Evolutionary conservation across 2,797 vertebrate species (phyloP).

Genomic region (Rhinogobio ventralis): DNA sequence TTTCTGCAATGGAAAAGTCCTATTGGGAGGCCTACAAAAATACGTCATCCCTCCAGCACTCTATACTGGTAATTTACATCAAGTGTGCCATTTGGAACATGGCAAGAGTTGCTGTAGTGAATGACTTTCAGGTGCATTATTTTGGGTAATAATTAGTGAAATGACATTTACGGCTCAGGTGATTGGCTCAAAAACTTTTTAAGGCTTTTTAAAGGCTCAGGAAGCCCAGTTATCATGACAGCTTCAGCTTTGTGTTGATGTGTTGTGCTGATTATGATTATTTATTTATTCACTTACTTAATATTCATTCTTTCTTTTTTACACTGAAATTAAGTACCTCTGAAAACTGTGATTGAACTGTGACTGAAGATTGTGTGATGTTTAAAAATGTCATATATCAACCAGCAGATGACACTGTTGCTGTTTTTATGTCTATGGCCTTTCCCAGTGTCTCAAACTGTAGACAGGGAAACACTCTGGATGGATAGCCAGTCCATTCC

Average conservation of each 20-base stretch:
- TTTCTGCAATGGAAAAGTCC: not conserved
- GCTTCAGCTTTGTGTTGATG: not conserved
- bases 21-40: not conserved
- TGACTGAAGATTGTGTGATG: not conserved
- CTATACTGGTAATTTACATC: not conserved
- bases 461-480: not conserved
- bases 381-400: not conserved
- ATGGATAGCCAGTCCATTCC: too few species aligned
- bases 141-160: not conserved
- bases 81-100: not conserved
- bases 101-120: not conserved
- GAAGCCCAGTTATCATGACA: not conserved
- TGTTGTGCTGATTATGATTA: too few species aligned
- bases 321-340: not conserved
- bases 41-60: not conserved
- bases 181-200: not conserved
- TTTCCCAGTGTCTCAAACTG: not conserved
- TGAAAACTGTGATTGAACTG: too few species aligned
- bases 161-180: not conserved
- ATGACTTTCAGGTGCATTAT: not conserved
- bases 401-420: conserved; percentile 41
- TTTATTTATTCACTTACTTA: not conserved
- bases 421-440: not conserved
- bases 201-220: not conserved
- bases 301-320: not conserved